A percentile compares a stretch with the other conserved stretches of the same genome.
Conservation (phyloP, 2,797 vertebrate species). For the Phrynocephalus guinanensis region DNA sequence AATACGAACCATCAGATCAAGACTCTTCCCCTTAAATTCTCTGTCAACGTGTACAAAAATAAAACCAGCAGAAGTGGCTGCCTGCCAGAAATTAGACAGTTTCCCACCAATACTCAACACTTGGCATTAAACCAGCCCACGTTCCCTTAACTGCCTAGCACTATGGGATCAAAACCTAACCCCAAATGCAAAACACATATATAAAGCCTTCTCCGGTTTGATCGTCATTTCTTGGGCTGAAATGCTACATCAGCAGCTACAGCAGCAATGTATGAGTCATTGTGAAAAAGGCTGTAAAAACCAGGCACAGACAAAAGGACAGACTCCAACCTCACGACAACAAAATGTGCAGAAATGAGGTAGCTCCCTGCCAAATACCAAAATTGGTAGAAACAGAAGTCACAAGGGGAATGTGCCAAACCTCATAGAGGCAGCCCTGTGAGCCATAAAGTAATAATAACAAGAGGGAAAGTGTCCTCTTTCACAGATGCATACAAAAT, state of each 20-base stretch:
- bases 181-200: slow-evolving; percentile 22
- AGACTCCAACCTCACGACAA: slow-evolving; percentile 2
- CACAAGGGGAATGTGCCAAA: slow-evolving; percentile 10
- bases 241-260: slow-evolving; percentile 41
- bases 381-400: slow-evolving; percentile 36
- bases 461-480: background rate
- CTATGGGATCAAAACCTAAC: slow-evolving; percentile 28
- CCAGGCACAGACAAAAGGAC: slow-evolving; percentile 12
- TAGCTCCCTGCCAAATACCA: slow-evolving; percentile 23
- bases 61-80: background rate
- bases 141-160: slow-evolving; percentile 23
- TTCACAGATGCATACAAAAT: background rate
- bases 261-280: slow-evolving; percentile 31
- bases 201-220: slow-evolving; percentile 1
- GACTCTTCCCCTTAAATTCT: slow-evolving; percentile 2
- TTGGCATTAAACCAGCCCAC: slow-evolving; percentile 8
- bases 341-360: slow-evolving; percentile 31
- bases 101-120: slow-evolving; percentile 32
- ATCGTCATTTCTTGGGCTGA: slow-evolving; percentile 25
- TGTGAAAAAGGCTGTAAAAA: slow-evolving; percentile 23
- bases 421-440: background rate
- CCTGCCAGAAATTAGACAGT: slow-evolving; percentile 9
- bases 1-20: background rate
- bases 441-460: background rate
- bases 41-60: background rate